Evolutionary conservation across 1,140 invertebrate species (phyloP).

Genomic region (Drosophila ficusphila): DNA sequence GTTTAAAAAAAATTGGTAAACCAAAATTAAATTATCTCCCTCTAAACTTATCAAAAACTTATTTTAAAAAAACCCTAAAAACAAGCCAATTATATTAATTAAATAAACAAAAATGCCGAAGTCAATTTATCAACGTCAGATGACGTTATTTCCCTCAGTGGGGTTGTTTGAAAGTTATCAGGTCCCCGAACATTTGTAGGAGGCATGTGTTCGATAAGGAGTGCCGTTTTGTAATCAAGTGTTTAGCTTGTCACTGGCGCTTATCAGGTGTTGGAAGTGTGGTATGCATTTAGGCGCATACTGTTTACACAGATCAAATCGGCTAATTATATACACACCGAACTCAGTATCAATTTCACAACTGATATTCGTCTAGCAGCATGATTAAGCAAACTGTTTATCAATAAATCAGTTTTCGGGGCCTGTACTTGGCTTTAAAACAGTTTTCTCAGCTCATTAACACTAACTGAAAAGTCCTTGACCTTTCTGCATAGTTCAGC

Average conservation of each 20-base stretch:
- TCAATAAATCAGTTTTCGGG: constrained; percentile 1
- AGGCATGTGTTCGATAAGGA: constrained; percentile 32
- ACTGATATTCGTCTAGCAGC: constrained; percentile 21
- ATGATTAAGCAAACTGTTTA: constrained; percentile 18
- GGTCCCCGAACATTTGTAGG: constrained; percentile 31
- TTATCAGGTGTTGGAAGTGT: constrained; percentile 15
- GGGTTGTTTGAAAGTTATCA: constrained; percentile 39
- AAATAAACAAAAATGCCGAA: neutral
- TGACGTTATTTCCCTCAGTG: constrained; percentile 2
- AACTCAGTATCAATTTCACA: constrained; percentile 34
- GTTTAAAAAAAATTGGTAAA: no score
- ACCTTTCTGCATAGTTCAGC: constrained; percentile 59
- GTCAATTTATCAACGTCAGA: neutral
- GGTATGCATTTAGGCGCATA: constrained; percentile 25
- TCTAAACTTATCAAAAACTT: neutral
- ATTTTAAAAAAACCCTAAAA: neutral
- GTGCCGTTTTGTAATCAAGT: constrained; percentile 18
- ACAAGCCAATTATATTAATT: neutral
- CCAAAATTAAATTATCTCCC: neutral
- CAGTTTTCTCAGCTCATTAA: constrained; percentile 8
- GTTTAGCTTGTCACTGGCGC: constrained; percentile 27
- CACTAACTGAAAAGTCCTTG: constrained; percentile 42
- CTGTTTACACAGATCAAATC: constrained; percentile 19
- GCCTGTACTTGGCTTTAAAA: constrained; percentile 4
- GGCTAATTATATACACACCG: constrained; percentile 5